Evolutionary conservation across 2,113 vertebrate genomes (phyloP), one percentile per base, ranked within the genome.

Genomic region (Limanda limanda): DNA sequence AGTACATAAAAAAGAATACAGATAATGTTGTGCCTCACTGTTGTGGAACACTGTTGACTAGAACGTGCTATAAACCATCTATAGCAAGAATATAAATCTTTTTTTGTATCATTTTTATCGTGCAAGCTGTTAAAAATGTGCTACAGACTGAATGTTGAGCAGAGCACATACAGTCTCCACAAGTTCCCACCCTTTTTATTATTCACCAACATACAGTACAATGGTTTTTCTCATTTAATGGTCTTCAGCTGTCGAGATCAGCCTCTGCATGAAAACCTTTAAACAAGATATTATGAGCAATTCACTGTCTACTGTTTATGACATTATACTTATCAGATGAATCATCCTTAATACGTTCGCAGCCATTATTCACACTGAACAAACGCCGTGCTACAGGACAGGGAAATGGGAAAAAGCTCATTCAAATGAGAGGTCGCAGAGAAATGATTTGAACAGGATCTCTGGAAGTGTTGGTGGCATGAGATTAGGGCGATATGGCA

Each of bases 401-500:
- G n/a, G 47, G 1, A 37, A 56, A 3, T 24, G 54, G 54, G 18
- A 60, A 68, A 66, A 78, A 23, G 13, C 60, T 58, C 6, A 69
- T 64, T 51, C 31, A 72, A 25, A 70, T 37, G 24, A 62, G 62
- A 75, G 18, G 65, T 52, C 42, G 65, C 10, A 72, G 54, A 64
- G 23, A 68, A 10, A 59, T 40, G 13, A 25, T 77, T 56, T 48
- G 71, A 64, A 48, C 20, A 74, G 15, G 23, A 25, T 79, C 42
- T 76, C 45, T 63, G 69, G 45, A 64, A 35, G 31, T 60, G 40
- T 74, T 62, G 72, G 81, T 74, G 54, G 45, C 64, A 47, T 66
- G 47, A 77, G 74, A 78, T 81, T 68, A 47, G 63, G 61, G 71
- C 80, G 91, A 88, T 85, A 85, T 83, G 82, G 83, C 82, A 68